A percentile compares a stretch with the other conserved stretches of the same genome.
Conservation (phyloP, 2,888 invertebrate genomes). For the Pachymerium ferrugineum region DNA sequence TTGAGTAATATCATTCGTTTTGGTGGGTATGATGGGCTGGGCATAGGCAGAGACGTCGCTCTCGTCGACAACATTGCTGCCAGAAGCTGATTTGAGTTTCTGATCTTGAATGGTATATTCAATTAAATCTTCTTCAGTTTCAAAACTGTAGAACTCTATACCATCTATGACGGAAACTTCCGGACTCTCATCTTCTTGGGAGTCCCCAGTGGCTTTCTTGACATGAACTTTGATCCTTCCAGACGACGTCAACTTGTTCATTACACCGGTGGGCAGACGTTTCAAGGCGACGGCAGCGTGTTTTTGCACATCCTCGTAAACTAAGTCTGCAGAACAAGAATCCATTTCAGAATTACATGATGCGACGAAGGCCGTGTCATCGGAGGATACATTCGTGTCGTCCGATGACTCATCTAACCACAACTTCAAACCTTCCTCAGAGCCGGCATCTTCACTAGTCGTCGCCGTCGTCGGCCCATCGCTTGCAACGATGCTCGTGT, state of each 20-base stretch:
- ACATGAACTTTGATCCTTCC: slow-evolving; percentile 2
- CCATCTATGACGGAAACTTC: slow-evolving; percentile 40
- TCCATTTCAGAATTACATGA: neutral
- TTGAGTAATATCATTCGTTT: slow-evolving; percentile 48
- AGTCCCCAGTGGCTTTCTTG: neutral
- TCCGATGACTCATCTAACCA: slow-evolving; percentile 29
- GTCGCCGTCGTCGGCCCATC: neutral
- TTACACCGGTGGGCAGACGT: neutral
- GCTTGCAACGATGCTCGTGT: neutral
- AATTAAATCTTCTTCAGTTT: slow-evolving; percentile 38
- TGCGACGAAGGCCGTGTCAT: neutral
- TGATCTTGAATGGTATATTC: slow-evolving; percentile 31
- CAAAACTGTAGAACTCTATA: slow-evolving; percentile 39
- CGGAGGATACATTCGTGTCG: neutral
- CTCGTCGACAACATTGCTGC: neutral
- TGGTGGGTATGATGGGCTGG: slow-evolving; percentile 38
- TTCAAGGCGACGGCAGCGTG: neutral
- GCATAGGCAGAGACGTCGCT: neutral
- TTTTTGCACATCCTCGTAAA: neutral
- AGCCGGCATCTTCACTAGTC: slow-evolving; percentile 10
- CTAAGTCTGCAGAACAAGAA: neutral
- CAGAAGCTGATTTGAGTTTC: neutral
- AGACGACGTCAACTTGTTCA: neutral
- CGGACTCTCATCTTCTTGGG: slow-evolving; percentile 22
- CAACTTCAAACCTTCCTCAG: slow-evolving; percentile 29